Evolutionary conservation across 2,888 invertebrate species (phyloP), one percentile per base, ranked within the genome.

Genomic region (Gisinianus flammeolus): DNA sequence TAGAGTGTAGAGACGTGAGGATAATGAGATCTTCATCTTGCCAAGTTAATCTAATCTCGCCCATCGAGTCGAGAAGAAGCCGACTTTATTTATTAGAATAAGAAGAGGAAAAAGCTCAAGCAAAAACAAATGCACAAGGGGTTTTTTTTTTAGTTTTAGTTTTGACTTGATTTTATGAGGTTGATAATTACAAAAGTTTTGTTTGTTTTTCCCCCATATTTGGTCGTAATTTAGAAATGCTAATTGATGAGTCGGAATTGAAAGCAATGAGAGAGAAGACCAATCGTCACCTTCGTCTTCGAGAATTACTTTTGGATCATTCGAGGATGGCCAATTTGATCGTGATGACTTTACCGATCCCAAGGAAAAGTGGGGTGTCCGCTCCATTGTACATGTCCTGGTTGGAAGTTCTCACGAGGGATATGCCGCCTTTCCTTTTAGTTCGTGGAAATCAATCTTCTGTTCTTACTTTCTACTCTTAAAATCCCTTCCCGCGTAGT

Each of bases 351-450:
- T 89, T 98, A 81, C 97, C 97, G 33, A 95, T 97, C 92, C 97
- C 97, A 0, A 90, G 96, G 83, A 96, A 96, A 85, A 94, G 93
- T 69, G 93, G 93, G 0, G 93, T 96, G 77, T 94, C 96, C 0
- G 94, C 97, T 1, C 93, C 95, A 0, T 89, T 98, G 68, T 98
- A 98, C 89, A 95, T 97, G 95, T 93, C 96, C n/a, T 98, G 98
- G 98, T 88, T 98, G 85, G 98, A 98, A 88, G 91, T 93, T 86
- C 89, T 98, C 85, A 95, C 96, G 35, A 91, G 90, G 84, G 93
- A 92, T 85, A 91, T 98, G 88, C 97, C 96, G 54, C 97, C 98
- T 0, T 93, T 95, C 86, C 90, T 97, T 73, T 89, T 95, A 85
- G 92, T 94, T 69, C 89, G 95, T 83, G 95, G 95, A 73, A 95